Evolutionary conservation across 2,113 vertebrate species (phyloP), one percentile per base, ranked within the genome.

Genomic region (Albula goreensis): DNA sequence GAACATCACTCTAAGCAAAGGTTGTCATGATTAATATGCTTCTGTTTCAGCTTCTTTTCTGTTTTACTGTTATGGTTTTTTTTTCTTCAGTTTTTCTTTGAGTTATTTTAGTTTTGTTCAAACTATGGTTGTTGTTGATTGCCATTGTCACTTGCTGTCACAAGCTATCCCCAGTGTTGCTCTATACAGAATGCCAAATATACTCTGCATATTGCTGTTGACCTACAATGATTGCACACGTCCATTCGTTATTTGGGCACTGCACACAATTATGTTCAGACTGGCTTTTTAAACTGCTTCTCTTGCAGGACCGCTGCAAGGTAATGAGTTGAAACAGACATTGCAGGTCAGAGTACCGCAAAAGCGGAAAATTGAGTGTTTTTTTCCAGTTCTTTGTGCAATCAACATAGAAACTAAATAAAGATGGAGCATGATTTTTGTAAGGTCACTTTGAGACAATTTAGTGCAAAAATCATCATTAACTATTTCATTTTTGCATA

Each of bases 131-230:
- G 70, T 7, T 2, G 9, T 56, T 74, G n/a, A 25, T 31, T 9
- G 1, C 6, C n/a, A 10, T 10, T 74, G 70, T 31, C 22, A 10
- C 22, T 25, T 2, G 8, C 70, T 31, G n/a, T n/a, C n/a, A 2
- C 11, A 17, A 15, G 49, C 12, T 4, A 50, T 19, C 79, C 5
- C 51, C 80, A 15, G 80, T 19, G 3, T 53, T 25, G 50, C 49
- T 53, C 80, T 25, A 6, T 8, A 53, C 22, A 25, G 80, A 81
- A 53, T n/a, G 5, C 50, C 17, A 53, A 25, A 53, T 22, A 52
- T 81, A 52, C 51, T 81, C 80, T n/a, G 22, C 60, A 66, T 81
- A 81, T 53, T 81, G 17, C 80, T 51, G 25, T 81, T 81, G 80
- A 81, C 80, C 80, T 50, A 13, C 80, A 81, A 22, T n/a, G 50